Evolutionary conservation across 2,888 invertebrate genomes (phyloP), one percentile per base, ranked within the genome.

Genomic region (Tachina fera): DNA sequence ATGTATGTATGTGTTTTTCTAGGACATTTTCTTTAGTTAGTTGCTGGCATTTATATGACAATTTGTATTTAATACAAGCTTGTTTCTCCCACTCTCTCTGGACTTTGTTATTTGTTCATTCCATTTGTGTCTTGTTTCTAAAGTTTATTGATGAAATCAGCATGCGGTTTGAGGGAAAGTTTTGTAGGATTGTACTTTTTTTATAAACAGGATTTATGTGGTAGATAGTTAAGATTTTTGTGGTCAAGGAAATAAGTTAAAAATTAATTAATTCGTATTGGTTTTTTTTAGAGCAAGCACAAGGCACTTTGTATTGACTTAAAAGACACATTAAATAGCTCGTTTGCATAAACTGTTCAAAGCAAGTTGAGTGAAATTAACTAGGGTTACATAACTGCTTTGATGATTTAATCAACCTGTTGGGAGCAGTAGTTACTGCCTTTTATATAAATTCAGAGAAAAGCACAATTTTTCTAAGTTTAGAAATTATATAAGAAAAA

Each of bases 41-140:
- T 56, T 80, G 41, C 56, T 56, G 58, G 74, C 80, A 80, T 67
- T 74, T 74, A 80, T 74, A 67, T 74, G 80, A 74, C 80, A 80
- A 74, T 74, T 74, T 74, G 49, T 80, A 43, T 70, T 70, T 53
- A 45, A 63, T 63, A 19, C 9, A 39, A n/a, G 9, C 9, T 72
- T 11, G 31, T 45, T 39, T 71, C 2, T 10, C 13, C 16, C 31
- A 6, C 31, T 10, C 16, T 31, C 31, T 31, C 31, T 71, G 19
- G 0, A 1, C 31, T 31, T 31, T 9, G 9, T 14, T 58, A n/a
- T 39, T 51, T 78, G 49, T 51, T 51, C 14, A 19, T 53, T 63
- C 45, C 13, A 70, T 60, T 81, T 68, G 67, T 68, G n/a, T 51
- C 31, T 51, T 58, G 22, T 74, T 61, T 74, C 31, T 43, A 31